Evolutionary conservation across 2,888 invertebrate genomes (phyloP).

Genomic region (Zygothrica quintamaculata): DNA sequence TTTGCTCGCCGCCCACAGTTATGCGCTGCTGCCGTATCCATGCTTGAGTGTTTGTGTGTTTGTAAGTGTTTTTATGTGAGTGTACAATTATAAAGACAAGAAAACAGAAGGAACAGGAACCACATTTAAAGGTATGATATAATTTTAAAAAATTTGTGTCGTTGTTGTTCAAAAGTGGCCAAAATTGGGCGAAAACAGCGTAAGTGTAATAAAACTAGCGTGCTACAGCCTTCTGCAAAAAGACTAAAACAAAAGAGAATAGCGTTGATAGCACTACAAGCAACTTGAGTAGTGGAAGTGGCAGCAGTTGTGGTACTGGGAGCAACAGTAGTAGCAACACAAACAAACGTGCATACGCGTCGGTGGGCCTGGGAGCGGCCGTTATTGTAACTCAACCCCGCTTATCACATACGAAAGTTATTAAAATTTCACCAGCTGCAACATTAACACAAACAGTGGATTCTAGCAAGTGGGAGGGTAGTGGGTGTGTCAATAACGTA

Average conservation of each 20-base stretch:
- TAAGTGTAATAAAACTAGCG: conserved; percentile 74
- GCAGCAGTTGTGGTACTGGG: conserved; percentile 47
- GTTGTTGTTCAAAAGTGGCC: conserved; percentile 69
- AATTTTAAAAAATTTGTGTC: conserved; percentile 56
- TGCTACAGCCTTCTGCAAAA: conserved; percentile 66
- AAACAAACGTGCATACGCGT: conserved; percentile 53
- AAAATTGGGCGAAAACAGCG: conserved; percentile 81
- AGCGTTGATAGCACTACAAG: conserved; percentile 71
- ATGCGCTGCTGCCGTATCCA: conserved; percentile 44
- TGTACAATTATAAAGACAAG: too few relatives aligned
- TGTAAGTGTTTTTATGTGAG: conserved; percentile 59
- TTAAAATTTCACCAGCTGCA: conserved; percentile 36
- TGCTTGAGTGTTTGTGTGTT: conserved; percentile 31
- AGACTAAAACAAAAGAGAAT: conserved; percentile 74
- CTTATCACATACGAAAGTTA: conserved; percentile 39
- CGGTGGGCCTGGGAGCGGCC: conserved; percentile 70
- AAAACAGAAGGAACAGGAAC: conserved; percentile 48
- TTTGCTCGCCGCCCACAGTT: conserved; percentile 42
- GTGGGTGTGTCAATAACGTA: conserved; percentile 20
- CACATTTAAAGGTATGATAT: conserved; percentile 35
- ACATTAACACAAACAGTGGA: conserved; percentile 57
- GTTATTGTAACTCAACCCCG: conserved; percentile 50
- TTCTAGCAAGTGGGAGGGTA: conserved; percentile 45
- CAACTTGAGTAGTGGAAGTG: conserved; percentile 58
- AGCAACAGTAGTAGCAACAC: conserved; percentile 40